Base-by-base conservation (phyloP, 2,888 invertebrate genomes). In the Megalurothrips usitatus region DNA sequence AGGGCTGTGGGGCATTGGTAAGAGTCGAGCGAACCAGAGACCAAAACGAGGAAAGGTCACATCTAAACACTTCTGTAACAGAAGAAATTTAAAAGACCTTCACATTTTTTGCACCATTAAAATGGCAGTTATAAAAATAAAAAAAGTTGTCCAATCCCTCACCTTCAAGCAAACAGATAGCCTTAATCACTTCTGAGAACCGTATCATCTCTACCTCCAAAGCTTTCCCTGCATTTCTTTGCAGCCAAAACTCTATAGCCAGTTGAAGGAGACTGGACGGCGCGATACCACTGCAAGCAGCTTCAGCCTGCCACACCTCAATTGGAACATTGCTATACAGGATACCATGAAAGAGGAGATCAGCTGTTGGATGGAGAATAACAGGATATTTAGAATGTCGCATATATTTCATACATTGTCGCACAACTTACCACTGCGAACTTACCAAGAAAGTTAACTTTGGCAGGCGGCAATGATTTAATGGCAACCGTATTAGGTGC, bases 11-110 rank as follows among this genome's bases (percentile, higher is more conserved):
- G 84, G 94, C 93, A 82, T 94, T 92, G 1, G 92, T 89, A 82
- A 97, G 88, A 82, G 92, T 88, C 83, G 92, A 92, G 48, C 96
- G 90, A 79, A 96, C 91, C 81, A 90, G 89, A 84, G 92, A 92
- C 97, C 97, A 97, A 94, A 96, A 96, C 0, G 90, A 88, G 0
- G 94, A 95, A 34, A 92, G 89, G 83, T 91, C 90, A 80, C 82
- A 81, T 34, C 80, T 58, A 78, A 80, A 81, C 8, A 78, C 63
- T 43, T 80, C 84, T 84, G 68, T 23, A 79, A 83, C 78, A 26
- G 34, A 78, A 52, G 80, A 78, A 79, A 48, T 80, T 48, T 75
- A 79, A 26, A 75, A 43, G 6, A 43, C 34, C 34, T 68, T 81
- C 79, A 26, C 19, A 63, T 78, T 34, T n/a, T 49, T n/a, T 4